Conservation (phyloP, 2,113 vertebrate genomes). For the Raphicerus campestris region DNA sequence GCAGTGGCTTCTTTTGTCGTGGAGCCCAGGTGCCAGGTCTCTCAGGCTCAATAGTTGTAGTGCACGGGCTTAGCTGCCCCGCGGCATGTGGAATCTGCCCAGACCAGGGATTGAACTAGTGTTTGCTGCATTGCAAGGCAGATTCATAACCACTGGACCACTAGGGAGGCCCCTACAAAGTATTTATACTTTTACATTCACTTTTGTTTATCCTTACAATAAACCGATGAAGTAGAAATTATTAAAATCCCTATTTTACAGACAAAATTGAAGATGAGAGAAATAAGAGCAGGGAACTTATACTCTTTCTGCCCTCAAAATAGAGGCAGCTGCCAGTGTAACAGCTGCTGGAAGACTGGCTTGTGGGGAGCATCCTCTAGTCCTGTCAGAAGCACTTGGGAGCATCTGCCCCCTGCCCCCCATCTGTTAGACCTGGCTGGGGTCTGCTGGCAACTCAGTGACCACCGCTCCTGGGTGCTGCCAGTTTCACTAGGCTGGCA, state of each 20-base stretch:
- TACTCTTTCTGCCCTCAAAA: neutral
- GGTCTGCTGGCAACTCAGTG: neutral
- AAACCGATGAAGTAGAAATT: neutral
- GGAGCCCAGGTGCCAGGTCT: neutral
- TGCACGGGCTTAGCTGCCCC: neutral
- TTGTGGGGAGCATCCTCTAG: neutral
- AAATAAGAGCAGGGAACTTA: neutral
- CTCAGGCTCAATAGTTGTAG: neutral
- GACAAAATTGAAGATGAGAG: neutral
- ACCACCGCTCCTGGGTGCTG: no score
- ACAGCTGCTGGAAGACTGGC: neutral
- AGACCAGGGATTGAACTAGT: neutral
- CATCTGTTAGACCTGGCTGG: neutral
- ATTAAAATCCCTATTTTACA: neutral
- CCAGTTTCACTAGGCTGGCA: neutral
- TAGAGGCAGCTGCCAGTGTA: neutral
- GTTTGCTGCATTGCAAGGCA: neutral
- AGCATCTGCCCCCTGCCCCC: neutral
- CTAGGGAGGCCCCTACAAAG: neutral
- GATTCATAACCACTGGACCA: neutral
- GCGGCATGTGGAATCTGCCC: neutral
- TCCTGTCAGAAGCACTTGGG: neutral
- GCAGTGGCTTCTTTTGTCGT: neutral
- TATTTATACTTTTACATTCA: neutral
- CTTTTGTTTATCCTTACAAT: neutral